Evolutionary conservation across 2,113 vertebrate species (phyloP).

Genomic region (Capricornis sumatraensis): DNA sequence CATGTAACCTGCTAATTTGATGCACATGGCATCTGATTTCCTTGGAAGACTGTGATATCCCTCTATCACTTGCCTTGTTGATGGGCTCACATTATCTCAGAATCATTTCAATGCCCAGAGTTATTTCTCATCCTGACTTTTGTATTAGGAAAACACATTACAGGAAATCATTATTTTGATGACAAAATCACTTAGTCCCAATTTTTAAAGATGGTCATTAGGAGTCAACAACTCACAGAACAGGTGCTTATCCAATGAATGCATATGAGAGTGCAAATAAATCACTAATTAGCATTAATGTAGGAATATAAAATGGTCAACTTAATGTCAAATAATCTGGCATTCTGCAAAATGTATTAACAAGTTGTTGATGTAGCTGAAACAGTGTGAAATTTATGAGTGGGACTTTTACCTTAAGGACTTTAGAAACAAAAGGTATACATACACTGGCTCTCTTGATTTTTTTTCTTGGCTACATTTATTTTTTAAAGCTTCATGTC

Average conservation of each 20-base stretch:
- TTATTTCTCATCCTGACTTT: not conserved
- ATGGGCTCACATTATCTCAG: accelerated
- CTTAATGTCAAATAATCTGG: not conserved
- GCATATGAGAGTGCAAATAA: not conserved
- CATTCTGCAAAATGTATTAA: not conserved
- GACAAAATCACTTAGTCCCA: not conserved
- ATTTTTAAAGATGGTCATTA: not conserved
- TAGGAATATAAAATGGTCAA: not conserved
- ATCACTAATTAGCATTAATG: not conserved
- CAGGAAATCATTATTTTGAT: conserved; percentile 2
- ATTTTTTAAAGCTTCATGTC: not conserved
- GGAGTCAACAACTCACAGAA: not conserved
- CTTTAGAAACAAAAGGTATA: not conserved
- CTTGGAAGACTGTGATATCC: not conserved
- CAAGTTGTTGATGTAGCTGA: not conserved
- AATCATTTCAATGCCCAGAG: not conserved
- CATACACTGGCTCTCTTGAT: not conserved
- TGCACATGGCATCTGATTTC: not conserved
- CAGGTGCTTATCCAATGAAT: not conserved
- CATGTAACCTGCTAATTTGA: not conserved
- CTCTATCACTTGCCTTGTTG: not conserved
- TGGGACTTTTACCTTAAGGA: not conserved
- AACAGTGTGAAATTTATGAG: not conserved
- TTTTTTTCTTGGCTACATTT: not conserved
- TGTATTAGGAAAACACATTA: not conserved